phyloP scores from a whole-genome alignment of 2,888 invertebrate species.

The Tiliacea citrago region DNA sequence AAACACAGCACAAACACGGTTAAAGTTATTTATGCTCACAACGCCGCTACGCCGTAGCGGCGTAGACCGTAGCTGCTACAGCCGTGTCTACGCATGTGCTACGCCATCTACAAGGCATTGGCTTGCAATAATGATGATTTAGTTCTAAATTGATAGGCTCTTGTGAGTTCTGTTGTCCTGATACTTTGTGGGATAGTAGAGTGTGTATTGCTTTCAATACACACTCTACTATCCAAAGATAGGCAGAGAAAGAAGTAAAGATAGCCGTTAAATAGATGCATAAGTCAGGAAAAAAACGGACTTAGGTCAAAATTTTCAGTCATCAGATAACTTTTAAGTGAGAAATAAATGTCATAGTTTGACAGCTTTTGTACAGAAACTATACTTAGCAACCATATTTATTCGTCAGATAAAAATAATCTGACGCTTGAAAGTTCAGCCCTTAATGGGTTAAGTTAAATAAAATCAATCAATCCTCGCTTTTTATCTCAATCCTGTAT shows the following conservation, averaged over 20 bases:
- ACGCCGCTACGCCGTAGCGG: slow-evolving; percentile 61
- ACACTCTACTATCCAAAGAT: too few species aligned
- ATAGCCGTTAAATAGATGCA: background rate
- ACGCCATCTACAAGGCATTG: slow-evolving; percentile 63
- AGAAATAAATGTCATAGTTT: too few species aligned
- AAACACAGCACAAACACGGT: slow-evolving; percentile 22
- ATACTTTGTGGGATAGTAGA: slow-evolving; percentile 23
- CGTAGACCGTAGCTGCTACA: slow-evolving; percentile 53
- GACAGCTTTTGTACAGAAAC: background rate
- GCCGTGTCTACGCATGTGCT: slow-evolving; percentile 68
- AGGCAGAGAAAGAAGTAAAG: background rate
- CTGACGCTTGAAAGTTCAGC: background rate
- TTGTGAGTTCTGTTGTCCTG: slow-evolving; percentile 29
- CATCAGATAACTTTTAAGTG: background rate
- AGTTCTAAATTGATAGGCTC: slow-evolving; percentile 44
- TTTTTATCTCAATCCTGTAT: background rate
- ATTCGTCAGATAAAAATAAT: background rate
- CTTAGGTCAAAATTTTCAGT: background rate
- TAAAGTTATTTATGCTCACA: slow-evolving; percentile 45
- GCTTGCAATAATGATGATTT: slow-evolving; percentile 48
- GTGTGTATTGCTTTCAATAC: too few species aligned
- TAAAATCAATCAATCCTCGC: too few species aligned
- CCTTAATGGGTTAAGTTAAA: too few species aligned
- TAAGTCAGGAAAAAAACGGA: background rate
- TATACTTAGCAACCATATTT: background rate